Evolutionary conservation across 2,888 invertebrate species (phyloP), one percentile per base, ranked within the genome.

Genomic region (Lasioglossum marginatum): DNA sequence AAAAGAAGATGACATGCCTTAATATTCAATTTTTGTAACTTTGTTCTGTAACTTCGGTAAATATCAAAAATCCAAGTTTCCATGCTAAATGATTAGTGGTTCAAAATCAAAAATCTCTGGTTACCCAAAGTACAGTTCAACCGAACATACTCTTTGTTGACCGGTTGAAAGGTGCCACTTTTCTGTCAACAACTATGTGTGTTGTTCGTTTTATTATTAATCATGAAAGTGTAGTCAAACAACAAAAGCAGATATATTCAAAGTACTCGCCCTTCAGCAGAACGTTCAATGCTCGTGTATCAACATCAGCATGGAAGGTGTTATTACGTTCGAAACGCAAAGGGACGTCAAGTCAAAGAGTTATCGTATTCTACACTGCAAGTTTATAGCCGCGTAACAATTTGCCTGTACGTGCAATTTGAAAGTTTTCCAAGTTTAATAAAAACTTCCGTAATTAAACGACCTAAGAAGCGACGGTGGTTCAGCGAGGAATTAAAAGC

Each of bases 391-490:
- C 16, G 31, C 19, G 31, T 34, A 66, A 66, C 66, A 66, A 19
- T 34, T 66, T 66, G 8, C 34, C 34, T 66, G 8, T 19, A 31
- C 34, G 19, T 34, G 8, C 14, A 19, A 34, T 66, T 23, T 34
- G 10, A 66, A 66, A 66, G 34, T 66, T 66, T 34, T 0, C 19
- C 8, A 10, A 66, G 27, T 75, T 75, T 60, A 12, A 60, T n/a
- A 16, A 60, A 43, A 60, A 63, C 27, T 63, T 75, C 60, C 4
- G n/a, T 31, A 31, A 60, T 75, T 43, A 75, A 75, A 63, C 19
- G 27, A 31, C 14, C 5, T 63, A 76, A 57, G 63, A 45, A 63
- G 31, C 40, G 27, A 23, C 60, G 27, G 16, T 19, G 40, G 27
- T n/a, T 5, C n/a, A 12, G 19, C 37, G 52, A 19, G 40, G 43